Percentiles rank a stretch among this genome's conserved stretches.
Evolutionary conservation across 2,113 vertebrate species (phyloP).

Genomic region (Meriones unguiculatus): DNA sequence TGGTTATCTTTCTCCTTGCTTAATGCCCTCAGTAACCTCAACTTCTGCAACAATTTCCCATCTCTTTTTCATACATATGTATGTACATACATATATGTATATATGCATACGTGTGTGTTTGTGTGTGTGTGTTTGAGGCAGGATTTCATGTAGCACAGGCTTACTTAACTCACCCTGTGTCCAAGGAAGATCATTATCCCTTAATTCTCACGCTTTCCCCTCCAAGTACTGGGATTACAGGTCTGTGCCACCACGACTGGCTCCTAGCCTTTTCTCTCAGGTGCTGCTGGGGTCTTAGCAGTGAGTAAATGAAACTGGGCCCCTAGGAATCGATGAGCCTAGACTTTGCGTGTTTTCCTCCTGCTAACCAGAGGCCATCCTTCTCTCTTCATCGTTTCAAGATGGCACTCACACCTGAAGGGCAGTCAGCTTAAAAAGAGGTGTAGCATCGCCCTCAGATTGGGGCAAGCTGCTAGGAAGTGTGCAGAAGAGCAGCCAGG

Average conservation of each 20-base stretch:
- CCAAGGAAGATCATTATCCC: not conserved
- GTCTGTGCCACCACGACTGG: not conserved
- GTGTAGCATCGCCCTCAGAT: not conserved
- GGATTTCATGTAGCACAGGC: not conserved
- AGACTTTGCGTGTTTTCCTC: not conserved
- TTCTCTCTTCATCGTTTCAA: conserved; percentile 8
- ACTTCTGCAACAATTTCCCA: not conserved
- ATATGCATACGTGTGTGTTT: too few relatives aligned
- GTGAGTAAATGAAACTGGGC: not conserved
- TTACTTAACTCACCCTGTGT: not conserved
- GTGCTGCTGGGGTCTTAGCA: not conserved
- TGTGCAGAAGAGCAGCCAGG: not conserved
- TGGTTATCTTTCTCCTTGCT: not conserved
- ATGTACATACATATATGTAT: not conserved
- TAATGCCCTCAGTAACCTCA: not conserved
- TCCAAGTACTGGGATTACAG: not conserved
- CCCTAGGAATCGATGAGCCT: not conserved
- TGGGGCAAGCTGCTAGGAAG: not conserved
- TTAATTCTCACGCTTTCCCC: not conserved
- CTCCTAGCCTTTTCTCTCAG: not conserved
- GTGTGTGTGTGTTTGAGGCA: not conserved
- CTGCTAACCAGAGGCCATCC: not conserved
- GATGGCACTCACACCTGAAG: not conserved
- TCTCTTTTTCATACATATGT: not conserved
- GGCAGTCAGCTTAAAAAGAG: not conserved